Evolutionary conservation across 1,140 invertebrate genomes (phyloP).

Genomic region (Drosophila tsacasi): DNA sequence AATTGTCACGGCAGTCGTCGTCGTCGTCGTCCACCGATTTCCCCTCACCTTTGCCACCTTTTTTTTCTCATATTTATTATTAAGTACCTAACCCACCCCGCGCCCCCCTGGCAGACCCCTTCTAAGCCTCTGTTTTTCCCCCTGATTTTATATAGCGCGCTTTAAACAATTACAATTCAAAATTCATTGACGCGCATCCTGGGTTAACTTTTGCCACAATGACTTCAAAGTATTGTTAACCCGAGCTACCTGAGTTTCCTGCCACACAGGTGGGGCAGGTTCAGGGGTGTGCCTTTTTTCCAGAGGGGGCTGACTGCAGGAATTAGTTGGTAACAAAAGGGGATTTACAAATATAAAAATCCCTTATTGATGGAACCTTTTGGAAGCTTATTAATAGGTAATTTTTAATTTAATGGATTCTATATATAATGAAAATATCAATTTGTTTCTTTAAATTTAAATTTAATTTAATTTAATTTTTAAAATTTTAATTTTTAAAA

Average conservation of each 20-base stretch:
- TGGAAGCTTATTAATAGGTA: not conserved
- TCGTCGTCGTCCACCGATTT: conserved; percentile 50
- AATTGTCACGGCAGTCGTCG: conserved; percentile 79
- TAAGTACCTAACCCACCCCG: not conserved
- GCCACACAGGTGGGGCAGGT: conserved; percentile 2
- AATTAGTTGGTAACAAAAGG: not conserved
- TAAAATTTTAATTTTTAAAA: too few relatives aligned
- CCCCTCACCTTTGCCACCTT: not conserved
- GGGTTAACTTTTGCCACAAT: conserved; percentile 62
- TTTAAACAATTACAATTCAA: conserved; percentile 84
- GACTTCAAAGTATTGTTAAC: conserved; percentile 76
- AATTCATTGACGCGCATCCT: conserved; percentile 80
- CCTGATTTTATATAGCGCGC: conserved; percentile 47
- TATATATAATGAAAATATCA: too few relatives aligned
- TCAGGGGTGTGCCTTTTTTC: not conserved
- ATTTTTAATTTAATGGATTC: not conserved
- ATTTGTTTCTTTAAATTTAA: too few relatives aligned
- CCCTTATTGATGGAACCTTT: not conserved
- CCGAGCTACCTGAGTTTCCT: conserved; percentile 28
- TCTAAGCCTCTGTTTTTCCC: not conserved
- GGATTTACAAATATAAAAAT: not conserved
- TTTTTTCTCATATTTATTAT: conserved; percentile 22
- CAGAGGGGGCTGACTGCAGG: not conserved
- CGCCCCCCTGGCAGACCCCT: not conserved
- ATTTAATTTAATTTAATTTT: too few relatives aligned